Percentiles rank a stretch among this genome's conserved stretches.
phyloP scores from a whole-genome alignment of 1,140 invertebrate species.

The Heliconius eleuchia region DNA sequence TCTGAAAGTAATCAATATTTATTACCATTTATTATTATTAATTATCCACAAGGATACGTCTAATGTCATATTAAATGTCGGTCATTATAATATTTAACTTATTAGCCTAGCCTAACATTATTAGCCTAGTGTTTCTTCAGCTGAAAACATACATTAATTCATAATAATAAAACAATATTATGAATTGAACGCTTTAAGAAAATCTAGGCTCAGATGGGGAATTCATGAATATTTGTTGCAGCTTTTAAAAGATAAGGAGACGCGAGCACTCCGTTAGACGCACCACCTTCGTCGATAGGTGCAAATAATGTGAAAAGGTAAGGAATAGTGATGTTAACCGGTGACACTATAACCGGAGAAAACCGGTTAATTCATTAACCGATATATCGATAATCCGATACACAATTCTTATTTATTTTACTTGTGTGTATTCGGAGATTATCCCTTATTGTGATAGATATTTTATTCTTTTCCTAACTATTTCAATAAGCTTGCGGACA shows the following conservation, averaged over 20 bases:
- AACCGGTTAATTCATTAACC: too few relatives aligned
- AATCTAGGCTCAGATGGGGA: slow-evolving; percentile 69
- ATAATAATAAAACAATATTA: slow-evolving; percentile 1
- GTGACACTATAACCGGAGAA: too few relatives aligned
- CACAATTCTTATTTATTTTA: too few relatives aligned
- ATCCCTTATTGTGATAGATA: too few relatives aligned
- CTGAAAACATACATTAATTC: slow-evolving; percentile 17
- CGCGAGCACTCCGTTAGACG: slow-evolving; percentile 61
- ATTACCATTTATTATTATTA: too few relatives aligned
- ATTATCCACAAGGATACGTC: neutral
- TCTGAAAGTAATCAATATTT: too few relatives aligned
- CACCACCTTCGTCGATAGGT: slow-evolving; percentile 57
- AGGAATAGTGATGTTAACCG: slow-evolving; percentile 46
- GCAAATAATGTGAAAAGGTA: slow-evolving; percentile 63
- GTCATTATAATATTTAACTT: neutral
- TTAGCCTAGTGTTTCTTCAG: slow-evolving; percentile 60
- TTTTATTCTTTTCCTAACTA: too few relatives aligned
- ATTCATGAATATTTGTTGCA: slow-evolving; percentile 81
- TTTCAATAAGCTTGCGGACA: too few relatives aligned
- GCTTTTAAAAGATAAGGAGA: slow-evolving; percentile 75
- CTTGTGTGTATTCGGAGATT: too few relatives aligned
- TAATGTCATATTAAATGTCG: neutral
- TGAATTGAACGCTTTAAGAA: slow-evolving; percentile 53
- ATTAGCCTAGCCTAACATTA: neutral
- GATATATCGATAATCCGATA: too few relatives aligned